A percentile compares a stretch with the other conserved stretches of the same genome.
These are phyloP conservation scores for Myripristis murdjan DNA, from an alignment of 2,797 vertebrate species.

Conservation along the genomic window DNA sequence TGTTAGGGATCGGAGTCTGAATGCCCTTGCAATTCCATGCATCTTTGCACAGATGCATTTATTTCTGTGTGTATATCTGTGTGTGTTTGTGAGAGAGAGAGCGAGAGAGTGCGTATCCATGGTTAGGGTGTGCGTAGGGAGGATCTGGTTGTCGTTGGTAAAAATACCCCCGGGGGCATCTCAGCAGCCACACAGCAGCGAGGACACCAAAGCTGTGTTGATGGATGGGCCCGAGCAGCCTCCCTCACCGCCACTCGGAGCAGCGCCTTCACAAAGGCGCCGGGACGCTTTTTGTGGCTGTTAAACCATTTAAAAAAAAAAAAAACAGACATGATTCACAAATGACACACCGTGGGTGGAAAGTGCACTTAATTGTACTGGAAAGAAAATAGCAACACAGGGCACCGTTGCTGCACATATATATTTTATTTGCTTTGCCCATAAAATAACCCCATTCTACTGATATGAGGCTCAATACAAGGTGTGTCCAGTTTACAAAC, in stretches of 20 bases:
- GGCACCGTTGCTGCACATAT: too few relatives aligned
- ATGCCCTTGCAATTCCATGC: background rate
- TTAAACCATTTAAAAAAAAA: too few relatives aligned
- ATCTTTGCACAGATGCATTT: background rate
- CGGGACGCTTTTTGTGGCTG: too few relatives aligned
- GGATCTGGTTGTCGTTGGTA: conserved; percentile 69
- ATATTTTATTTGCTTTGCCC: too few relatives aligned
- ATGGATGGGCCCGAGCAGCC: conserved; percentile 53
- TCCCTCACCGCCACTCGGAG: conserved; percentile 18
- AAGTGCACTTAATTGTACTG: too few relatives aligned
- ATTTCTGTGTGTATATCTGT: conserved; percentile 3
- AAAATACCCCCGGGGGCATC: conserved; percentile 67
- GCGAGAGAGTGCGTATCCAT: conserved; percentile 64
- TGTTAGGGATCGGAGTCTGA: background rate
- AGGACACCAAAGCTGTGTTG: conserved; percentile 75
- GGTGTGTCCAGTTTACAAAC: too few relatives aligned
- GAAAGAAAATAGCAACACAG: too few relatives aligned
- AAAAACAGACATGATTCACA: too few relatives aligned
- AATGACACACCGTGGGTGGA: too few relatives aligned
- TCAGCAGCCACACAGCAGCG: conserved; percentile 57
- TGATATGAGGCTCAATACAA: too few relatives aligned
- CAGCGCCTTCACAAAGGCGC: too few relatives aligned
- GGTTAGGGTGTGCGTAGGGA: conserved; percentile 71
- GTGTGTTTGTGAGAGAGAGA: conserved; percentile 8
- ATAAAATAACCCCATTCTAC: too few relatives aligned